phyloP scores from a whole-genome alignment of 2,113 vertebrate species.

The Chloroceryle aenea region DNA sequence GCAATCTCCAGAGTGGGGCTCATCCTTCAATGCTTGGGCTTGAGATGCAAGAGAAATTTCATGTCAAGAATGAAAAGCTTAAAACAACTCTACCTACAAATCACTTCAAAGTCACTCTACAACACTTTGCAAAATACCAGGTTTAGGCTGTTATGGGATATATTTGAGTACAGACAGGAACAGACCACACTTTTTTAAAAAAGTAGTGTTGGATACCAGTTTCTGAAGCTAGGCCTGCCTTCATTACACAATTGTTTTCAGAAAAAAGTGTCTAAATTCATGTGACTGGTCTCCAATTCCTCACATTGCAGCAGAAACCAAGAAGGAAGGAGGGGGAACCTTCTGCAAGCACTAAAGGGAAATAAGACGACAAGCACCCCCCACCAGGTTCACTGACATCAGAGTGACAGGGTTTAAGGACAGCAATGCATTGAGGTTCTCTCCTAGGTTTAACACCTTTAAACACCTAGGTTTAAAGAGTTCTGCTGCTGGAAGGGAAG shows the following conservation, averaged over 20 bases:
- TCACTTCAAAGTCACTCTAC: not conserved
- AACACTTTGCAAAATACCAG: not conserved
- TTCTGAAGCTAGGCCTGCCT: not conserved
- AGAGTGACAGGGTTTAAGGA: not conserved
- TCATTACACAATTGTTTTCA: not conserved
- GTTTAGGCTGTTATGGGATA: not conserved
- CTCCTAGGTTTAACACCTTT: no score
- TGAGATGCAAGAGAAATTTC: not conserved
- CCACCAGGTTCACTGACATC: not conserved
- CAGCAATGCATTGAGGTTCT: not conserved
- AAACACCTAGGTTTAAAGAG: no score
- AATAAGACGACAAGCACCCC: not conserved
- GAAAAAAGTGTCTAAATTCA: not conserved
- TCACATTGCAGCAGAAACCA: not conserved
- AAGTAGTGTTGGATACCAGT: not conserved
- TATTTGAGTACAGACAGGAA: not conserved
- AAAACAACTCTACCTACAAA: not conserved
- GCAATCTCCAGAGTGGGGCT: not conserved
- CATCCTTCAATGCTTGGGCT: not conserved
- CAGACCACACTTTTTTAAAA: accelerated
- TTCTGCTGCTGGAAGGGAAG: not conserved
- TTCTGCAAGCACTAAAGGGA: not conserved
- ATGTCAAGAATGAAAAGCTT: not conserved
- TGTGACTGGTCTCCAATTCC: not conserved
- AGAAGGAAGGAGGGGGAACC: accelerated